Evolutionary conservation across 2,888 invertebrate genomes (phyloP).

Genomic region (Lasioglossum morio): DNA sequence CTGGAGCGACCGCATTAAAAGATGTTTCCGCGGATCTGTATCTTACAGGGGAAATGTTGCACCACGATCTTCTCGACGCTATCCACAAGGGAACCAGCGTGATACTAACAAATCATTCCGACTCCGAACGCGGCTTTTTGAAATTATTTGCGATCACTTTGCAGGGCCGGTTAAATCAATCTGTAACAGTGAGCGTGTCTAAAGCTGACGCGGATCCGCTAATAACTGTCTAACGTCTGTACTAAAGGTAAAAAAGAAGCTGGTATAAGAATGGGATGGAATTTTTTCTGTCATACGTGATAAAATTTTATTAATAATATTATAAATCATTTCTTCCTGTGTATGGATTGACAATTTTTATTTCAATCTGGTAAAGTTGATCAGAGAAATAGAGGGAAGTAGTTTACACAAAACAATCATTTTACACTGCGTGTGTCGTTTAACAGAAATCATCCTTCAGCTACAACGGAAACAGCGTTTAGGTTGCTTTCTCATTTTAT

Average conservation of each 20-base stretch:
- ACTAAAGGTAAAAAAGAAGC: neutral
- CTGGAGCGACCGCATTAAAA: constrained; percentile 92
- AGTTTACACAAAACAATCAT: constrained; percentile 48
- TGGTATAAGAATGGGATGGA: constrained; percentile 8
- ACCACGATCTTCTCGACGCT: constrained; percentile 96
- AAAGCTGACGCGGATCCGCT: constrained; percentile 92
- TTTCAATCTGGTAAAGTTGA: constrained; percentile 45
- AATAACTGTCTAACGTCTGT: constrained; percentile 86
- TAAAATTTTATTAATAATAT: constrained; percentile 62
- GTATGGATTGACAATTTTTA: constrained; percentile 50
- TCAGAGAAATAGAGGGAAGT: constrained; percentile 32
- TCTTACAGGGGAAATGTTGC: constrained; percentile 97
- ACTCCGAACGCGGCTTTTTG: constrained; percentile 96
- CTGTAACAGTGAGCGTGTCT: constrained; percentile 89
- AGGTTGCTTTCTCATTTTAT: constrained; percentile 8
- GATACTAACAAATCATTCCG: constrained; percentile 96
- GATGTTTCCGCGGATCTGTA: constrained; percentile 91
- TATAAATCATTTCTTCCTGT: constrained; percentile 56
- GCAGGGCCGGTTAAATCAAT: constrained; percentile 83
- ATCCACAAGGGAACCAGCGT: constrained; percentile 92
- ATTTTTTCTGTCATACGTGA: constrained; percentile 32
- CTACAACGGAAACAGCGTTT: constrained; percentile 47
- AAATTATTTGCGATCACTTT: constrained; percentile 86
- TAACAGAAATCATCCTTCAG: constrained; percentile 40
- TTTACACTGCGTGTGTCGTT: constrained; percentile 33